These are phyloP conservation scores for Hephaestus fuliginosus DNA, from an alignment of 2,797 vertebrate species.

Conservation along the genomic window DNA sequence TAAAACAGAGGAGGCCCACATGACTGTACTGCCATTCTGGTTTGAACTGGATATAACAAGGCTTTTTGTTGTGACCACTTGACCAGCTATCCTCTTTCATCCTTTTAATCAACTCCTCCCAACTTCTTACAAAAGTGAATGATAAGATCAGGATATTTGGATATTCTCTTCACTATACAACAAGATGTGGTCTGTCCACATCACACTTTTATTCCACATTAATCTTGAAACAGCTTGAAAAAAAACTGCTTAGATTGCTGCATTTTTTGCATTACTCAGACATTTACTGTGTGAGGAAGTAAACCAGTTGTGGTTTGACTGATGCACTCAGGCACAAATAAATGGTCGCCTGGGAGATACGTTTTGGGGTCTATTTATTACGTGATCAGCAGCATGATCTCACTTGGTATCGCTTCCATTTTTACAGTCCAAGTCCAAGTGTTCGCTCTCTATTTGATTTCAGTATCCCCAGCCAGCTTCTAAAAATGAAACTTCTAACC, in stretches of 20 bases:
- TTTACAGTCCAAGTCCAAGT: conserved; percentile 12
- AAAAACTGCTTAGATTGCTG: conserved; percentile 15
- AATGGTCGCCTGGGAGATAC: not conserved
- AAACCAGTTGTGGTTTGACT: conserved; percentile 21
- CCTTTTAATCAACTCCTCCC: not conserved
- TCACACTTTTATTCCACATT: not conserved
- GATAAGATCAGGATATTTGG: not conserved
- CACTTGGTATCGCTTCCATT: conserved; percentile 22
- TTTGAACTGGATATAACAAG: conserved; percentile 74
- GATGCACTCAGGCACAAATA: not conserved
- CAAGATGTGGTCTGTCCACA: not conserved
- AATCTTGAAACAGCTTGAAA: not conserved
- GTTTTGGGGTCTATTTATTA: conserved; percentile 14
- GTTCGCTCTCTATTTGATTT: conserved; percentile 1
- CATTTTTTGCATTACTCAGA: conserved; percentile 23
- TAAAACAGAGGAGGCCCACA: conserved; percentile 41
- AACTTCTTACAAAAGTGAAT: not conserved
- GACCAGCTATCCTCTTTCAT: conserved; percentile 49
- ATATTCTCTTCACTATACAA: not conserved
- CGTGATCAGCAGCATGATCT: not conserved
- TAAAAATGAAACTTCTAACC: not conserved
- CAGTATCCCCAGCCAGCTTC: not conserved
- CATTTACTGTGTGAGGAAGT: conserved; percentile 25
- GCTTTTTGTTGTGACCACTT: conserved; percentile 56
- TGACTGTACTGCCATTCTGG: conserved; percentile 57